These are phyloP conservation scores for Nibea albiflora DNA, from an alignment of 2,113 vertebrate genomes.

Conservation along the genomic window DNA sequence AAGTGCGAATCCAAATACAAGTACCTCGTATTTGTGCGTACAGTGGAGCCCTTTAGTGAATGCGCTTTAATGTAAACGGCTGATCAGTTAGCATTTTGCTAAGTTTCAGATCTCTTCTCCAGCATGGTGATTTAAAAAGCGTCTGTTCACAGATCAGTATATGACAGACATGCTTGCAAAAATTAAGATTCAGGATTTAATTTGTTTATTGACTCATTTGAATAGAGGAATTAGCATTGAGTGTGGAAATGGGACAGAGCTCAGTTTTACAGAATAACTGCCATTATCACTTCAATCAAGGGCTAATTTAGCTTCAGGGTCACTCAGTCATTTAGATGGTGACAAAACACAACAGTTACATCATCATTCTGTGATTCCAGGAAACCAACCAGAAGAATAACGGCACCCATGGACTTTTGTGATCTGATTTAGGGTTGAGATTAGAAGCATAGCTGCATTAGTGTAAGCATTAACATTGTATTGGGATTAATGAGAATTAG, in stretches of 20 bases:
- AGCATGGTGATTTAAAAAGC: neutral
- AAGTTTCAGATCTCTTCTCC: neutral
- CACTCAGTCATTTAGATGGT: too few species aligned
- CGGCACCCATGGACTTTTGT: neutral
- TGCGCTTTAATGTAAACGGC: too few species aligned
- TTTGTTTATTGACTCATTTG: neutral
- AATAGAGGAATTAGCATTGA: too few species aligned
- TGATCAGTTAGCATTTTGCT: neutral
- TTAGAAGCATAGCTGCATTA: neutral
- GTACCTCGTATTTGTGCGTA: neutral
- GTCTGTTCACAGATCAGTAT: too few species aligned
- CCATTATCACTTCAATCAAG: neutral
- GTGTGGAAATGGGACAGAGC: neutral
- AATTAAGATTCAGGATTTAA: neutral
- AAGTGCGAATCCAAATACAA: neutral
- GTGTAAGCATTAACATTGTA: too few species aligned
- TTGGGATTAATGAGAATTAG: neutral
- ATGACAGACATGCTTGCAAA: too few species aligned
- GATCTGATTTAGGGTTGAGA: neutral
- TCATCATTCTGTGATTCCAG: neutral
- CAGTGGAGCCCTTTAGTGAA: neutral
- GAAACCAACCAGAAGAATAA: neutral
- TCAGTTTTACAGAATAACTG: neutral
- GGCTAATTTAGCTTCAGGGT: neutral
- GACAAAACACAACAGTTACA: neutral